A percentile compares a stretch with the other conserved stretches of the same genome.
These are phyloP conservation scores for Daboia siamensis DNA, from an alignment of 2,113 vertebrate species.

Conservation along the genomic window DNA sequence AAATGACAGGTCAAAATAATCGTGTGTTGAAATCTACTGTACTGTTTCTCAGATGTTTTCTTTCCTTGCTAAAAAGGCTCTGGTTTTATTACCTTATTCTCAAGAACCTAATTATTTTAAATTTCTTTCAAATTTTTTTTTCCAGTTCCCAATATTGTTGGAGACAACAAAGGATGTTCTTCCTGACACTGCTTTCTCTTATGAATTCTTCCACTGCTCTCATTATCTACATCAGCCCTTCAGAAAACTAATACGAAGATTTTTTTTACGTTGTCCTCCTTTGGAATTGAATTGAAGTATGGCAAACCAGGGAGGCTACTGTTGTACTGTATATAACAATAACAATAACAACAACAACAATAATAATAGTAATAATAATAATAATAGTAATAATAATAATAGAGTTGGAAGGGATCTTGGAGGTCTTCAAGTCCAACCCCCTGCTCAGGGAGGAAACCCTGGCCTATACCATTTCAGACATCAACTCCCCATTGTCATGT, in stretches of 20 bases:
- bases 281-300: neutral
- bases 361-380: too few relatives aligned
- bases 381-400: too few relatives aligned
- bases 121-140: neutral
- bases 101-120: neutral
- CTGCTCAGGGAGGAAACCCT: too few relatives aligned
- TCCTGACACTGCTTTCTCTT: neutral
- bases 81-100: neutral
- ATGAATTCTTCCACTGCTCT: neutral
- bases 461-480: too few relatives aligned
- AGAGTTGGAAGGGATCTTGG: too few relatives aligned
- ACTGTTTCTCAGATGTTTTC: neutral
- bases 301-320: neutral
- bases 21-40: neutral
- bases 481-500: too few relatives aligned
- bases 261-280: neutral
- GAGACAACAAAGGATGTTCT: neutral
- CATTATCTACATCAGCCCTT: neutral
- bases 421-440: too few relatives aligned
- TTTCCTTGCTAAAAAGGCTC: neutral
- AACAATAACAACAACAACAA: too few relatives aligned
- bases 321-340: neutral
- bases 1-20: neutral
- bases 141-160: neutral
- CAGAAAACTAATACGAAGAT: neutral